A percentile compares a stretch with the other conserved stretches of the same genome.
Conservation (phyloP, 2,113 vertebrate genomes). For the Tinamus guttatus region DNA sequence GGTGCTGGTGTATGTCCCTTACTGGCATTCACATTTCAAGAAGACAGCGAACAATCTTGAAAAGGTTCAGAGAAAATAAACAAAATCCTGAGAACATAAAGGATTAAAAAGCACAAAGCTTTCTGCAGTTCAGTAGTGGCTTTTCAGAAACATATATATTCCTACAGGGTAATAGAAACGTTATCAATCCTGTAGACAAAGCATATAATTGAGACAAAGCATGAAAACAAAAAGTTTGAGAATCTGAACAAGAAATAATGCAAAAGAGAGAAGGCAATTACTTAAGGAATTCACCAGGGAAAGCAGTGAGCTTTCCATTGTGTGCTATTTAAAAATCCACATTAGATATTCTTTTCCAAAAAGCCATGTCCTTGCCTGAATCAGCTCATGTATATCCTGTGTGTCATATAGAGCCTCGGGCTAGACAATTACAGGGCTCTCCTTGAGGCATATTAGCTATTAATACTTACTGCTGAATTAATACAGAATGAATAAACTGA, state of each 20-base stretch:
- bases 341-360: background rate
- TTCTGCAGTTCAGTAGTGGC: background rate
- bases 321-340: constrained; percentile 1
- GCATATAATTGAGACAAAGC: background rate
- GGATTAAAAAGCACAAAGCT: constrained; percentile 1
- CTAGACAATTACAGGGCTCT: background rate
- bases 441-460: background rate
- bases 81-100: background rate
- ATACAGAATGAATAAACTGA: background rate
- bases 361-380: background rate
- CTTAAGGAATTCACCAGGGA: background rate
- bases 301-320: background rate
- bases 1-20: background rate
- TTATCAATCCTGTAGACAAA: background rate
- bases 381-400: background rate
- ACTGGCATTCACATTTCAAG: background rate
- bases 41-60: background rate
- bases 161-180: background rate
- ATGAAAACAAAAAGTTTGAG: background rate
- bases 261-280: background rate
- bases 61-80: background rate
- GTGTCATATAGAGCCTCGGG: background rate
- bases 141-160: background rate
- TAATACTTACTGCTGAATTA: background rate
- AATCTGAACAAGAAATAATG: background rate